Evolutionary conservation across 1,140 invertebrate genomes (phyloP), one percentile per base, ranked within the genome.

Genomic region (Orussus abietinus): DNA sequence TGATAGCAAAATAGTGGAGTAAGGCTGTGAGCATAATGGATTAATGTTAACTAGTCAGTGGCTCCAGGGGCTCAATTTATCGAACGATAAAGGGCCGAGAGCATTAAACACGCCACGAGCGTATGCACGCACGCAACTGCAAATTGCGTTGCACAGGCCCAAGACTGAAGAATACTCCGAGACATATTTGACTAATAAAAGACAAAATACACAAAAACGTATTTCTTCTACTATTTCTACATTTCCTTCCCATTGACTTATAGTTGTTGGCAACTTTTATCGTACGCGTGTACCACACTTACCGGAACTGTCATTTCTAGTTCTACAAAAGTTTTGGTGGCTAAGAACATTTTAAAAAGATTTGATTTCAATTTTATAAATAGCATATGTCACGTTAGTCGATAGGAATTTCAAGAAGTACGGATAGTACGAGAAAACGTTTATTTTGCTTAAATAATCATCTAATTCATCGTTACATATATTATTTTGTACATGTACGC

Each of bases 401-500:
- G 28, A 39, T 36, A 36, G 6, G 5, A 7, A 33, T 17, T 17
- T 12, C 9, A 7, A 13, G 41, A 37, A 25, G 34, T 28, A 33
- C 7, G 36, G 34, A 20, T 28, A 13, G 15, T 33, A 18, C 15
- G 19, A 42, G 49, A 50, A 55, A 38, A 51, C 41, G 38, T 54
- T 55, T 55, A 55, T 55, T 50, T 38, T 25, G 20, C 30, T 55
- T 51, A 55, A 47, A 45, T 55, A 53, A 38, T 55, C 49, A 51
- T 41, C 49, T 41, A 30, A 45, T 36, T 33, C 29, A 48, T 35
- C 10, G 38, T 47, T 39, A 41, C 34, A 47, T 32, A 36, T 55
- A 45, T 50, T 26, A 38, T 49, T 55, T 40, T 55, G 53, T 55
- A 55, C 53, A 55, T 44, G 40, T 55, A 55, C 55, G 53, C 55